Percentiles rank a stretch among this genome's conserved stretches.
These are phyloP conservation scores for Eucera pruinosa DNA, from an alignment of 2,888 invertebrate species.

Conservation along the genomic window DNA sequence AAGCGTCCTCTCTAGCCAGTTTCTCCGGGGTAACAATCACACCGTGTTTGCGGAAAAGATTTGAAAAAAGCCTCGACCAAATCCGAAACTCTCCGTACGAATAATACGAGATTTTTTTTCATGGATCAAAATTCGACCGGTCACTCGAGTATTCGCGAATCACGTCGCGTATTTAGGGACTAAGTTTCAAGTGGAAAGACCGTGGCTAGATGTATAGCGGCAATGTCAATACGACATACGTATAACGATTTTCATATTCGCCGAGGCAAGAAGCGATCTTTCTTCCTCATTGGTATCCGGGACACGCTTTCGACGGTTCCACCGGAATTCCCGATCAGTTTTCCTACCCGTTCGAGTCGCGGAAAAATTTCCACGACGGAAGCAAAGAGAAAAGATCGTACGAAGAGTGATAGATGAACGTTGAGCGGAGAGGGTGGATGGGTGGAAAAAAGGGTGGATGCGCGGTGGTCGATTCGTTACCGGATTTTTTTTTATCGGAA, in stretches of 20 bases:
- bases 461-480: not conserved
- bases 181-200: not conserved
- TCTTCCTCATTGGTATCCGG: conserved; percentile 75
- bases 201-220: conserved; percentile 27
- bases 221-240: conserved; percentile 74
- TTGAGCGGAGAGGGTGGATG: not conserved
- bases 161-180: conserved; percentile 14
- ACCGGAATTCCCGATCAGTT: conserved; percentile 81
- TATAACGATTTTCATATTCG: conserved; percentile 78
- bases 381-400: conserved; percentile 35
- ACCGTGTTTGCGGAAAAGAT: conserved; percentile 33
- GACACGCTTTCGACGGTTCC: conserved; percentile 79
- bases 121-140: conserved; percentile 12
- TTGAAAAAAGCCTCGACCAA: not conserved
- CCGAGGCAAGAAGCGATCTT: conserved; percentile 22
- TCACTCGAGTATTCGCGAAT: conserved; percentile 33
- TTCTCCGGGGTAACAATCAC: conserved; percentile 22
- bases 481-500: not conserved
- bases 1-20: no score
- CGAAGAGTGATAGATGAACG: conserved; percentile 16
- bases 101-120: no score
- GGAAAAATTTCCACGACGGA: conserved; percentile 57
- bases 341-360: conserved; percentile 67
- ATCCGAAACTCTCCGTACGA: not conserved
- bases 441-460: not conserved